Conservation (phyloP, 2,113 vertebrate species). For the Phasianus colchicus region DNA sequence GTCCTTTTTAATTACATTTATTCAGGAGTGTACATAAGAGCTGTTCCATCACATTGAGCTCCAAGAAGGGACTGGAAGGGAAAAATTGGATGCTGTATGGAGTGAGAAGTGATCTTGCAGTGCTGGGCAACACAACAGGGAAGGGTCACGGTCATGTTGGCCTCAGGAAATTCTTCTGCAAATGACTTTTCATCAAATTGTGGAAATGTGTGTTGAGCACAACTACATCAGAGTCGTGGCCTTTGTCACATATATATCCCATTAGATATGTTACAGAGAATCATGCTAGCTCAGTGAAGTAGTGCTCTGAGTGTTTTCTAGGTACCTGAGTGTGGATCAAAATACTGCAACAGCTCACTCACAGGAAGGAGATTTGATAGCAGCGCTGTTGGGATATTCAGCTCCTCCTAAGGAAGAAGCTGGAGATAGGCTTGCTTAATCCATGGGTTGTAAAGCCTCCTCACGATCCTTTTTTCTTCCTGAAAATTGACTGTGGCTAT, state of each 20-base stretch:
- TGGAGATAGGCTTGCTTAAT: neutral
- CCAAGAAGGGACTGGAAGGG: neutral
- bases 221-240: neutral
- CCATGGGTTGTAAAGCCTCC: neutral
- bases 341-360: neutral
- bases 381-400: neutral
- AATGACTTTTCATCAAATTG: neutral
- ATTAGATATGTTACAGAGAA: neutral
- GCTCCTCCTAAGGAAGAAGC: neutral
- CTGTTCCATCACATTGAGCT: neutral
- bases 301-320: neutral
- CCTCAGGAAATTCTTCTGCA: neutral
- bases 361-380: neutral
- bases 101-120: neutral
- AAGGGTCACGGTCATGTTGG: neutral
- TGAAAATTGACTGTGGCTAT: neutral
- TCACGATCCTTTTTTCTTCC: neutral
- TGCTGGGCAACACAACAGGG: neutral
- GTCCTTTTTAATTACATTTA: neutral
- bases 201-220: neutral
- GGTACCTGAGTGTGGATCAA: neutral
- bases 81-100: rapidly evolving
- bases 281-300: rapidly evolving
- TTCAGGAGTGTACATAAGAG: neutral
- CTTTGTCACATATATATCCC: neutral